Evolutionary conservation across 2,888 invertebrate genomes (phyloP), one percentile per base, ranked within the genome.

Genomic region (Pyrrhia umbra): DNA sequence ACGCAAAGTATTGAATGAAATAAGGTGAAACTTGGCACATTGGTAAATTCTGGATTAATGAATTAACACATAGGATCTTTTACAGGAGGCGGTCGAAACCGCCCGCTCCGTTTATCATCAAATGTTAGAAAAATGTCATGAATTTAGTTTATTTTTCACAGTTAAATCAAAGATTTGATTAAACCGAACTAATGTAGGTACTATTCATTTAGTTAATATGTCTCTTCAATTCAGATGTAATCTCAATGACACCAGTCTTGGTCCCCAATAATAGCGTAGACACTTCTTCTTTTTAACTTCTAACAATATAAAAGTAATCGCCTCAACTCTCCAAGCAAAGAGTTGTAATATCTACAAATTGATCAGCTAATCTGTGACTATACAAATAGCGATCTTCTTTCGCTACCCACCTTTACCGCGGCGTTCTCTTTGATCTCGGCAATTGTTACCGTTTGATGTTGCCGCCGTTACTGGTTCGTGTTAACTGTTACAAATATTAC

Each of bases 381-480:
- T 57, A 72, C 70, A 77, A 68, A 68, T 67, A 68, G 68, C 72
- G 63, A 75, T 75, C 75, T 80, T 56, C 75, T 61, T 71, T 83
- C 79, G 75, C 82, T 72, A 78, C 83, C 80, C 76, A 73, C 67
- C 75, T 77, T 79, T 78, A 83, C 83, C 81, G 82, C 83, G 81
- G 79, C 74, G 57, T 25, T 67, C 54, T 68, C 87, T 92, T 91
- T 92, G 90, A 92, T 90, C 85, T 86, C 75, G 75, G 77, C 88
- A 80, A 85, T 84, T 79, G 85, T 80, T 46, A 52, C 65, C 68
- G 58, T 76, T 68, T 75, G 75, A 76, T 76, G 72, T 72, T 50
- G 68, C 75, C 79, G 80, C 70, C 69, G 77, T 68, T 74, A 82
- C 90, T 90, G 91, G 85, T 88, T 90, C 85, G 82, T 88, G 91